Percentiles rank a stretch among this genome's conserved stretches.
phyloP scores from a whole-genome alignment of 2,797 vertebrate species.

The Adrianichthys oophorus region DNA sequence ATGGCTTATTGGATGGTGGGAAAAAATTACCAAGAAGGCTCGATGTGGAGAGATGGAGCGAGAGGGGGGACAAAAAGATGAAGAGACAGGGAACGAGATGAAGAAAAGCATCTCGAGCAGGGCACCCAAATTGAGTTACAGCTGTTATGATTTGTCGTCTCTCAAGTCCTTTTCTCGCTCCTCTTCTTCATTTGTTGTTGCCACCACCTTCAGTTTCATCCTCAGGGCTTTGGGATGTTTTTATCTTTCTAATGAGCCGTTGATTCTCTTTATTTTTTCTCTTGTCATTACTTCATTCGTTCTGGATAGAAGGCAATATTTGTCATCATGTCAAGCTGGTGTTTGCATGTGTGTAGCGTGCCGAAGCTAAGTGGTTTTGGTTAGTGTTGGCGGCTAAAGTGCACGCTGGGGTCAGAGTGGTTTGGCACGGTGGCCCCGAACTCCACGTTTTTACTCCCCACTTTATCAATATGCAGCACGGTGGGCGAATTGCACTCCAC shows the following conservation, averaged over 20 bases:
- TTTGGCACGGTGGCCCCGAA: constrained; percentile 36
- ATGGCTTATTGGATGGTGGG: constrained; percentile 76
- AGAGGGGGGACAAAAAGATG: constrained; percentile 35
- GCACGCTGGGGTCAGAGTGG: constrained; percentile 44
- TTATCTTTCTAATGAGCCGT: constrained; percentile 71
- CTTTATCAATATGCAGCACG: constrained; percentile 60
- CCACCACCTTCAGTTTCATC: constrained; percentile 44
- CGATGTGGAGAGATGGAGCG: constrained; percentile 35
- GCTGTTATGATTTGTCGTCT: constrained; percentile 75
- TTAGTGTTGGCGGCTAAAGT: constrained; percentile 52
- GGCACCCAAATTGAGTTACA: constrained; percentile 75
- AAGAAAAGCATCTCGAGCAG: constrained; percentile 59
- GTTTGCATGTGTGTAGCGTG: constrained; percentile 33
- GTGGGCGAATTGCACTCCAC: constrained; percentile 63
- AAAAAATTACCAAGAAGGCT: constrained; percentile 62
- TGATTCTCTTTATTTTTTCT: constrained; percentile 43
- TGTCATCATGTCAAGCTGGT: constrained; percentile 61
- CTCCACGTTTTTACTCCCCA: constrained; percentile 29
- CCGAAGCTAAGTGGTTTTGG: constrained; percentile 37
- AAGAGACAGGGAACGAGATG: constrained; percentile 42
- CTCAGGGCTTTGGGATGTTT: constrained; percentile 55
- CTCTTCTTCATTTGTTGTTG: constrained; percentile 67
- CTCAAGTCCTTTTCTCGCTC: constrained; percentile 59
- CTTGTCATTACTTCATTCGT: constrained; percentile 58
- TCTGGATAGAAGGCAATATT: constrained; percentile 67